A percentile compares a stretch with the other conserved stretches of the same genome.
phyloP scores from a whole-genome alignment of 1,140 invertebrate genomes.

The Drosophila triauraria region DNA sequence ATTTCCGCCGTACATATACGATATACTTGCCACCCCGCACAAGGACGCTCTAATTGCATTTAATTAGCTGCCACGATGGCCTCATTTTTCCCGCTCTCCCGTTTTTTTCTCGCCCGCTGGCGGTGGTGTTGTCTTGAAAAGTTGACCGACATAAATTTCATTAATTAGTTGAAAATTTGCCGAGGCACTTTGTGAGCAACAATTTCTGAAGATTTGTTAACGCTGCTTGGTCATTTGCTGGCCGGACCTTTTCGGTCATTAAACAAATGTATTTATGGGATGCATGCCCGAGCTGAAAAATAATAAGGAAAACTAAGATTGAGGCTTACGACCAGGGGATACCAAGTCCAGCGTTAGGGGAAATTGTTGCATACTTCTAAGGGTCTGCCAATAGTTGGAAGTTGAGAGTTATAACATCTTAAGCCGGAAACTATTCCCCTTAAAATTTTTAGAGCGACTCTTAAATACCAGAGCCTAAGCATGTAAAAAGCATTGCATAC shows the following conservation, averaged over 20 bases:
- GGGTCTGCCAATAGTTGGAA: not conserved
- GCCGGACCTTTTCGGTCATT: constrained; percentile 53
- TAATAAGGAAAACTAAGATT: not conserved
- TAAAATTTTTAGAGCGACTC: too few species aligned
- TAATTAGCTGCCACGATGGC: constrained; percentile 61
- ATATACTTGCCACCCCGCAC: constrained; percentile 5
- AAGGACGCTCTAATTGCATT: constrained; percentile 61
- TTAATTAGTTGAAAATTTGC: constrained; percentile 72
- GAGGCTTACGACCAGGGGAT: not conserved
- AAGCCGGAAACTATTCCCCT: too few species aligned
- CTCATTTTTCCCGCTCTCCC: constrained; percentile 29
- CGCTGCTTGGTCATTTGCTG: constrained; percentile 43
- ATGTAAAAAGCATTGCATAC: not conserved
- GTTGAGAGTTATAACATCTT: too few species aligned
- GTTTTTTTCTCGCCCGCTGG: not conserved
- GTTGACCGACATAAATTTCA: constrained; percentile 77
- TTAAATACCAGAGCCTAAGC: not conserved
- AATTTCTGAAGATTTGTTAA: constrained; percentile 72
- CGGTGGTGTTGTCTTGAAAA: constrained; percentile 35
- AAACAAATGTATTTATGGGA: constrained; percentile 61
- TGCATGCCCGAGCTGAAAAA: constrained; percentile 19
- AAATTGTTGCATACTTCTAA: not conserved
- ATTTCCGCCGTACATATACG: not conserved
- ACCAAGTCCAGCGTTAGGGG: too few species aligned
- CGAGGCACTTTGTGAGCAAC: constrained; percentile 34